phyloP scores from a whole-genome alignment of 2,888 invertebrate species.

The Tridacna crocea region DNA sequence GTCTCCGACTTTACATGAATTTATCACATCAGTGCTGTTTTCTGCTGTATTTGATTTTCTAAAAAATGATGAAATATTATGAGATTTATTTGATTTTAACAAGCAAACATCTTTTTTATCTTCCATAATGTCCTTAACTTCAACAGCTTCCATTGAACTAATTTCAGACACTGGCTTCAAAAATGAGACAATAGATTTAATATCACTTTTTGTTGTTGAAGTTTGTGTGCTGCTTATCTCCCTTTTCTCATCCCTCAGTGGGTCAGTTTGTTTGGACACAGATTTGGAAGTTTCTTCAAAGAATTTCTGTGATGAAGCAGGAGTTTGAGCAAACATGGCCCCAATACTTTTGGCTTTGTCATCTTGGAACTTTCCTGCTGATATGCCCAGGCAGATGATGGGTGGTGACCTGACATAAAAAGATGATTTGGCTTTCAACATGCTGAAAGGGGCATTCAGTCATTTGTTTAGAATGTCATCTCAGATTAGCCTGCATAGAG shows the following conservation, averaged over 20 bases:
- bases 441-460: too few species aligned
- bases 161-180: slow-evolving; percentile 20
- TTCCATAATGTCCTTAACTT: neutral
- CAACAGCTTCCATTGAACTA: neutral
- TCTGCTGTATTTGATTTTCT: neutral
- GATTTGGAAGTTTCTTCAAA: neutral
- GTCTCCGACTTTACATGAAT: too few species aligned
- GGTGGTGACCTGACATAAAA: slow-evolving; percentile 85
- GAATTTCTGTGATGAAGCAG: neutral
- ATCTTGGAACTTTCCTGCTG: slow-evolving; percentile 89
- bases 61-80: slow-evolving; percentile 7
- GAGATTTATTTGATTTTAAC: neutral
- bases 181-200: slow-evolving; percentile 28
- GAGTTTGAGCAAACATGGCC: slow-evolving; percentile 58
- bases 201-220: neutral
- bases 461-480: too few species aligned
- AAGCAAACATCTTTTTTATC: neutral
- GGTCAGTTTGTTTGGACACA: neutral
- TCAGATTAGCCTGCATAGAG: too few species aligned
- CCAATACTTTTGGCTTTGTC: slow-evolving; percentile 60
- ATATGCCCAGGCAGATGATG: slow-evolving; percentile 90
- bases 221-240: neutral
- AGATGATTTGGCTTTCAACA: neutral
- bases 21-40: neutral
- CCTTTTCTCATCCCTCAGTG: neutral